These are phyloP conservation scores for Trichomalopsis sarcophagae DNA, from an alignment of 1,140 invertebrate species.

Conservation along the genomic window DNA sequence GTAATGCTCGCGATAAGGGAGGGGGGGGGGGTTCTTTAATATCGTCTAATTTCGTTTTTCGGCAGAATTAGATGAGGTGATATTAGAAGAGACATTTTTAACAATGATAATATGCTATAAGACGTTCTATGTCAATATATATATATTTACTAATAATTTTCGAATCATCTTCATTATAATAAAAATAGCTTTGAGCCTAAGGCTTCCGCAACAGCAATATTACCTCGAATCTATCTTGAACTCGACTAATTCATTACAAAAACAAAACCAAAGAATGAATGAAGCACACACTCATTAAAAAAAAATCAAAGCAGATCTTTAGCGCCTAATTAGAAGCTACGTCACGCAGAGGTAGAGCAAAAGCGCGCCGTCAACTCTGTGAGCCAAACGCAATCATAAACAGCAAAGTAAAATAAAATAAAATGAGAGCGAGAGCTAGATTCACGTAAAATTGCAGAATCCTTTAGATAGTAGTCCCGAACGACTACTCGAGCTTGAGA, in stretches of 20 bases:
- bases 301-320: not conserved
- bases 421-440: constrained; percentile 12
- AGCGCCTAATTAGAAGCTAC: constrained; percentile 16
- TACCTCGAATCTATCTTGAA: constrained; percentile 1
- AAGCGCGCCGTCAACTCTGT: not conserved
- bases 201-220: not conserved
- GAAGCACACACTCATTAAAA: not conserved
- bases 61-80: no score
- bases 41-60: not conserved
- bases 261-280: not conserved
- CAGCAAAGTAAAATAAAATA: not conserved
- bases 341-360: constrained; percentile 7
- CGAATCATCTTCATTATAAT: not conserved
- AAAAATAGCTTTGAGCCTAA: not conserved
- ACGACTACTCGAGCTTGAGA: constrained; percentile 21
- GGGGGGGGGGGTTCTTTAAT: not conserved
- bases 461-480: constrained; percentile 23
- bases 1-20: constrained; percentile 59
- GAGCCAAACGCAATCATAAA: not conserved
- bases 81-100: no score
- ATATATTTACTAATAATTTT: not conserved
- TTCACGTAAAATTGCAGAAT: constrained; percentile 31
- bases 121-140: no score
- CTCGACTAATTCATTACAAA: constrained; percentile 1
- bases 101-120: no score